Percentiles rank a stretch among this genome's conserved stretches.
These are phyloP conservation scores for Callopanchax toddi DNA, from an alignment of 2,113 vertebrate genomes.

Conservation along the genomic window DNA sequence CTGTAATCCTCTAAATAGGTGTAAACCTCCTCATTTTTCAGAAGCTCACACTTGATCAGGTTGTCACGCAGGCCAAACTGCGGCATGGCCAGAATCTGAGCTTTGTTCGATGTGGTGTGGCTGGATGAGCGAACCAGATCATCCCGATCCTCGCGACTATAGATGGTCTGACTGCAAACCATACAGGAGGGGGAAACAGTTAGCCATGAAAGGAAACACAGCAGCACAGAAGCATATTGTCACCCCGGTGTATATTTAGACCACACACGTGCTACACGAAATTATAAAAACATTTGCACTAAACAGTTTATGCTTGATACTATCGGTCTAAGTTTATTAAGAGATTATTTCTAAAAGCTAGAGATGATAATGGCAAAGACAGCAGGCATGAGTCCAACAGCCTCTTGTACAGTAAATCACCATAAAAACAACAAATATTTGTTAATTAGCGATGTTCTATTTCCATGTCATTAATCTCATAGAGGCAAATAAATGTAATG, in stretches of 20 bases:
- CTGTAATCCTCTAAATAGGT: slow-evolving; percentile 87
- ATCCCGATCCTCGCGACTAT: slow-evolving; percentile 78
- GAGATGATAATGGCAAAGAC: too few relatives aligned
- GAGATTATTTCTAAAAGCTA: too few relatives aligned
- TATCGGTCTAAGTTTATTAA: too few relatives aligned
- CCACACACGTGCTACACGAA: too few relatives aligned
- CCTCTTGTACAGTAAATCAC: too few relatives aligned
- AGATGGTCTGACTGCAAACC: slow-evolving; percentile 77
- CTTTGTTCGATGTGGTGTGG: slow-evolving; percentile 82
- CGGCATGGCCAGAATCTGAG: slow-evolving; percentile 84
- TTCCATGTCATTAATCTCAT: slow-evolving; percentile 29
- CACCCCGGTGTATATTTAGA: too few relatives aligned
- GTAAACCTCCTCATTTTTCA: slow-evolving; percentile 88
- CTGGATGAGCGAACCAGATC: slow-evolving; percentile 83
- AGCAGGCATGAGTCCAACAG: too few relatives aligned
- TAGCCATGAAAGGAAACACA: background rate
- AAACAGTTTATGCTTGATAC: too few relatives aligned
- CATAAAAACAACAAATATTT: too few relatives aligned
- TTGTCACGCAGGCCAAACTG: slow-evolving; percentile 90
- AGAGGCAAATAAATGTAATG: slow-evolving; percentile 38
- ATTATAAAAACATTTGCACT: too few relatives aligned
- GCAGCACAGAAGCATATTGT: slow-evolving; percentile 25
- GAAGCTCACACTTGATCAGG: slow-evolving; percentile 87
- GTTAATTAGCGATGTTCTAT: slow-evolving; percentile 23
- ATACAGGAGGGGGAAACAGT: background rate